Evolutionary conservation across 2,888 invertebrate species (phyloP).

Genomic region (Homarus gammarus): DNA sequence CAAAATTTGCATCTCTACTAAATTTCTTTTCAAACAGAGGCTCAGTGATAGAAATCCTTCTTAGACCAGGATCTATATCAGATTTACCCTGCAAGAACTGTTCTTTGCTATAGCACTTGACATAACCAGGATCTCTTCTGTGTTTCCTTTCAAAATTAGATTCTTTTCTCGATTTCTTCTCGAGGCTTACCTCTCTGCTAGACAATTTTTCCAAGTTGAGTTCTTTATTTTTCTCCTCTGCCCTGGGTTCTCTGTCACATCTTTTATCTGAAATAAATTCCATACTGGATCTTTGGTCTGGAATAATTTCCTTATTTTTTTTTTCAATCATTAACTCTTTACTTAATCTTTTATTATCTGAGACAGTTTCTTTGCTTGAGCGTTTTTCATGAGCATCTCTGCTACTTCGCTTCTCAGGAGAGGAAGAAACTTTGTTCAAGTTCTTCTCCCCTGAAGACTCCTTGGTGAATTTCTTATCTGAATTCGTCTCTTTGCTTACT

Average conservation of each 20-base stretch:
- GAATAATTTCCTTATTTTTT: not conserved
- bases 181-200: not conserved
- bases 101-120: conserved; percentile 13
- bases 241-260: conserved; percentile 29
- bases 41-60: conserved; percentile 9
- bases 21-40: conserved; percentile 13
- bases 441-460: conserved; percentile 17
- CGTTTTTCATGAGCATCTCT: conserved; percentile 3
- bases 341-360: conserved; percentile 9
- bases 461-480: conserved; percentile 8
- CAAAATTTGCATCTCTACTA: conserved; percentile 33
- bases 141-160: conserved; percentile 32
- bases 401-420: not conserved
- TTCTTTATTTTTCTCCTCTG: conserved; percentile 15
- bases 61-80: conserved; percentile 1
- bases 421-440: not conserved
- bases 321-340: conserved; percentile 18
- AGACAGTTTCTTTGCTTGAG: not conserved
- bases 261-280: conserved; percentile 6
- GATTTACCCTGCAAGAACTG: conserved; percentile 4
- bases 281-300: not conserved
- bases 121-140: conserved; percentile 12
- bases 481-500: not conserved
- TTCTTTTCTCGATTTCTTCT: conserved; percentile 21
- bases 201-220: not conserved